These are phyloP conservation scores for Lota lota DNA, from an alignment of 2,113 vertebrate species.

Conservation along the genomic window DNA sequence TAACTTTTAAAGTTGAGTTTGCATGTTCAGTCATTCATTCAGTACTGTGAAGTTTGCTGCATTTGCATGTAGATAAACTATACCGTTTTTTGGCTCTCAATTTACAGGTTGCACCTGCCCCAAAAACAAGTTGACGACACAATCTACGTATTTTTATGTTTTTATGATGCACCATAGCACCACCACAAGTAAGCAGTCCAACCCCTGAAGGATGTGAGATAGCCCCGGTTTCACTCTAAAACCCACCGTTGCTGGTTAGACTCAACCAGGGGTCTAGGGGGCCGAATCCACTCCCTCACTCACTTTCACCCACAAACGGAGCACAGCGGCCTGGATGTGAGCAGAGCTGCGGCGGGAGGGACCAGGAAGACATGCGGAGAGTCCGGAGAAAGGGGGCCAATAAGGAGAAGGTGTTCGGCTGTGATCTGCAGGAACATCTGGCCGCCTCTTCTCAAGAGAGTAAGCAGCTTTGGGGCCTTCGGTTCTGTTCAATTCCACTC, in stretches of 20 bases:
- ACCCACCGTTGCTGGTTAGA: not conserved
- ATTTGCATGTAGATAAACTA: not conserved
- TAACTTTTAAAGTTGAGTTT: slow-evolving; percentile 9
- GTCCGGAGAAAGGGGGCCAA: slow-evolving; percentile 77
- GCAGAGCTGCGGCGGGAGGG: slow-evolving; percentile 18
- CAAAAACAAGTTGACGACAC: not conserved
- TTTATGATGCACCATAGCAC: too few species aligned
- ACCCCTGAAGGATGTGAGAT: slow-evolving; percentile 25
- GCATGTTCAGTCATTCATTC: too few species aligned
- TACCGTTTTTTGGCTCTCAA: slow-evolving; percentile 14
- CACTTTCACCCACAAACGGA: not conserved
- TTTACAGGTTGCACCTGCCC: slow-evolving; percentile 32
- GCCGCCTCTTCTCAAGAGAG: slow-evolving; percentile 78
- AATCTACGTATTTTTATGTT: not conserved
- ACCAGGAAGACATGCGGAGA: slow-evolving; percentile 73
- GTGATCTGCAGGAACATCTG: slow-evolving; percentile 85
- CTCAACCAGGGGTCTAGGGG: not conserved
- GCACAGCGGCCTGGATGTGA: not conserved
- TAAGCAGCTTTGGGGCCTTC: slow-evolving; percentile 58
- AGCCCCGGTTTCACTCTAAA: slow-evolving; percentile 24
- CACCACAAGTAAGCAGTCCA: too few species aligned
- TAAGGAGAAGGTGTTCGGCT: slow-evolving; percentile 90
- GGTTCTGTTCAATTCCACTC: not conserved
- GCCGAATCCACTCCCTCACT: not conserved
- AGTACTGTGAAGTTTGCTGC: not conserved